Evolutionary conservation across 2,888 invertebrate genomes (phyloP).

Genomic region (Theretra japonica): DNA sequence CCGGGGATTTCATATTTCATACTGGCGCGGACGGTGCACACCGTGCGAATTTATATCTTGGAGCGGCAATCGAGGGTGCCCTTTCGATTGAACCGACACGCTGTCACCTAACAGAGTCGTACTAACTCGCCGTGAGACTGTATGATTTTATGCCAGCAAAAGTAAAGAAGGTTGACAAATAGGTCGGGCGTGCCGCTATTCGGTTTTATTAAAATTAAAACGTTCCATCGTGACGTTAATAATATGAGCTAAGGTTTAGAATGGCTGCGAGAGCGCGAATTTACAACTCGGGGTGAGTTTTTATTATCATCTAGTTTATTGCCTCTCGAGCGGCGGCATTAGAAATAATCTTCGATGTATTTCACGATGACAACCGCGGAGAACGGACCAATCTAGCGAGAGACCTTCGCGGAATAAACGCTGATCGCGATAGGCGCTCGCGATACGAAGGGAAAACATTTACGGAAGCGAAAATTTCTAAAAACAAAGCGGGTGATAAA

Average conservation of each 20-base stretch:
- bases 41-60: conserved; percentile 80
- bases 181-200: conserved; percentile 82
- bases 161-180: conserved; percentile 85
- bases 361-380: conserved; percentile 60
- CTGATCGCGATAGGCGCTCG: conserved; percentile 43
- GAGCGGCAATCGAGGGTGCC: conserved; percentile 70
- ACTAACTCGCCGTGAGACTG: conserved; percentile 74
- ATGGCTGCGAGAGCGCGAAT: conserved; percentile 60
- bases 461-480: conserved; percentile 59
- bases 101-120: conserved; percentile 57
- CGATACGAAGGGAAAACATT: conserved; percentile 52
- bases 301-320: conserved; percentile 80
- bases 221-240: conserved; percentile 78
- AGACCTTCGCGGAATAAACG: conserved; percentile 45
- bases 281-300: conserved; percentile 78
- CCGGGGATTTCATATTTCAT: conserved; percentile 75
- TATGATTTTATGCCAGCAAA: conserved; percentile 82
- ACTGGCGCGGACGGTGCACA: conserved; percentile 68
- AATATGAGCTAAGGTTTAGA: conserved; percentile 73
- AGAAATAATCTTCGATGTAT: conserved; percentile 74
- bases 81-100: conserved; percentile 63
- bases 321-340: conserved; percentile 75
- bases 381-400: conserved; percentile 50
- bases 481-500: conserved; percentile 72
- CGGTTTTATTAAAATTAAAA: conserved; percentile 84